Conservation (phyloP, 2,113 vertebrate species). For the Galbula dea region DNA sequence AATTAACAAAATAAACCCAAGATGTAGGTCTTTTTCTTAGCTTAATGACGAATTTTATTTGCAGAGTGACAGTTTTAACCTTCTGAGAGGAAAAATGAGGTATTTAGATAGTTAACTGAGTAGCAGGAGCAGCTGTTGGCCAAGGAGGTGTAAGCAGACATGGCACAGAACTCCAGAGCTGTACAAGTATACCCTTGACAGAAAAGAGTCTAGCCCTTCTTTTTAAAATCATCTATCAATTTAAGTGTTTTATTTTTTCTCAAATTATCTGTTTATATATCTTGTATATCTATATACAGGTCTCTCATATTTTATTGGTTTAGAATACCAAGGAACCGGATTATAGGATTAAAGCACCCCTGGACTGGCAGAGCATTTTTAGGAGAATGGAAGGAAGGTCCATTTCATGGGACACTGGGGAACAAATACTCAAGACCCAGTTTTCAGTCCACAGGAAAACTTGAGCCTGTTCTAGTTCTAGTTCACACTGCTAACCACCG, state of each 20-base stretch:
- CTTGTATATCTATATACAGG: neutral
- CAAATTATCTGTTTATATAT: neutral
- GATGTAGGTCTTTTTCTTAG: neutral
- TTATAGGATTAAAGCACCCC: neutral
- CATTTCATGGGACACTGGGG: rapidly evolving
- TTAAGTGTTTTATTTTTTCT: neutral
- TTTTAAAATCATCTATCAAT: neutral
- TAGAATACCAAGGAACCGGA: neutral
- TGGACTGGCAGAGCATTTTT: neutral
- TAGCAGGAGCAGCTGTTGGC: neutral
- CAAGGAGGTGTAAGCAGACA: rapidly evolving
- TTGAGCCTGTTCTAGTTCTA: neutral
- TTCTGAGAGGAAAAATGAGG: neutral
- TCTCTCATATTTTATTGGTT: neutral
- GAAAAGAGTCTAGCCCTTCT: neutral
- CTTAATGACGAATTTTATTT: neutral
- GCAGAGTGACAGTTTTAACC: neutral
- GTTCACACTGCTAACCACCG: neutral
- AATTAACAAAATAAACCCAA: too few species aligned
- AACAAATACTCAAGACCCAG: neutral
- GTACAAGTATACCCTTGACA: neutral
- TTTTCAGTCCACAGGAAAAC: neutral
- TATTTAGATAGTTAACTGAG: neutral
- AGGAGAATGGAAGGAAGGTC: neutral
- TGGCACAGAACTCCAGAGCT: neutral